Evolutionary conservation across 64 coral and sea anemone genomes (phyloP).

Genomic region (Pocillopora damicornis): DNA sequence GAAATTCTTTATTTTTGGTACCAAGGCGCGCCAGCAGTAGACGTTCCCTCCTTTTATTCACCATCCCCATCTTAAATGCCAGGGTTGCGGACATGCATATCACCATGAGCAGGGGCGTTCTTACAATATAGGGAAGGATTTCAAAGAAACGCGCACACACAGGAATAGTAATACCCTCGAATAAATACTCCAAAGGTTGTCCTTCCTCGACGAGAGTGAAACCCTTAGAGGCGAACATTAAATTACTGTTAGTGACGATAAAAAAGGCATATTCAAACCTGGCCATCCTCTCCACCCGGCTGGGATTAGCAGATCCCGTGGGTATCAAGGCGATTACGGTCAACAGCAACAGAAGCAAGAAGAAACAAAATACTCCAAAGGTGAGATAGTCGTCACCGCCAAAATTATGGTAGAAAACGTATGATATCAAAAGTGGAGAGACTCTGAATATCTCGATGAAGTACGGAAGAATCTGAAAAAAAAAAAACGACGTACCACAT

Average conservation of each 20-base stretch:
- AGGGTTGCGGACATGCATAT: no score
- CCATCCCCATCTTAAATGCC: no score
- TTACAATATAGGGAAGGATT: no score
- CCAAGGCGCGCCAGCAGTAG: no score
- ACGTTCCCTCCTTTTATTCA: no score
- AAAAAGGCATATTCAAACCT: conserved; percentile 27
- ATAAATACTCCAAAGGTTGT: no score
- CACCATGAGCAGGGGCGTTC: no score
- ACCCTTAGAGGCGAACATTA: neutral
- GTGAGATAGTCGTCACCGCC: neutral
- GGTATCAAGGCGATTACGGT: conserved; percentile 44
- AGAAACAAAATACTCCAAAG: conserved; percentile 45
- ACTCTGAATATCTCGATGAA: neutral
- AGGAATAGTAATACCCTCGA: no score
- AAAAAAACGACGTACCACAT: neutral
- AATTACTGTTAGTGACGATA: neutral
- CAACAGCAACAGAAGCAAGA: neutral
- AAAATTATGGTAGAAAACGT: neutral
- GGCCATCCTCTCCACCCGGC: conserved; percentile 42
- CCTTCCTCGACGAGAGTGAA: neutral
- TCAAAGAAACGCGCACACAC: no score
- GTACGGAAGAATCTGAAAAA: conserved; percentile 3
- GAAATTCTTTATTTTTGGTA: no score
- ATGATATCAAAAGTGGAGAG: neutral
- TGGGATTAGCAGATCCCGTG: conserved; percentile 46